phyloP scores from a whole-genome alignment of 1,140 invertebrate species.

The Listronotus bonariensis region DNA sequence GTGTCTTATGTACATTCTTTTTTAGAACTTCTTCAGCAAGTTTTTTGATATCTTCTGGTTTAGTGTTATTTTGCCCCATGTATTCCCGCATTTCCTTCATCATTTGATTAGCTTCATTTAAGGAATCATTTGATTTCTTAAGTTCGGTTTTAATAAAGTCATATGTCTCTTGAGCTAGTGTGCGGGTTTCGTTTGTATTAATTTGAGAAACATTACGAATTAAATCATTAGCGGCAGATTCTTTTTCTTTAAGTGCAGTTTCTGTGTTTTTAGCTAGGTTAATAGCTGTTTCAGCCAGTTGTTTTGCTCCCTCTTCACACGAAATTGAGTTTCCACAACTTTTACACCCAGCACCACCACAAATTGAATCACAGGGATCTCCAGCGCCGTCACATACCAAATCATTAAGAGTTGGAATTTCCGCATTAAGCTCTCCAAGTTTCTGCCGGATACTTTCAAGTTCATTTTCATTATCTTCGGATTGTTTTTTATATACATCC shows the following conservation, averaged over 20 bases:
- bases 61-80: slow-evolving; percentile 74
- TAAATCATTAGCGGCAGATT: slow-evolving; percentile 73
- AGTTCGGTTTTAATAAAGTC: slow-evolving; percentile 44
- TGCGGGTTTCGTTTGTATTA: slow-evolving; percentile 49
- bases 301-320: slow-evolving; percentile 86
- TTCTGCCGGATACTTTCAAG: slow-evolving; percentile 68
- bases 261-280: slow-evolving; percentile 85
- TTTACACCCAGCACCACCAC: slow-evolving; percentile 92
- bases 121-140: slow-evolving; percentile 48
- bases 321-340: slow-evolving; percentile 84
- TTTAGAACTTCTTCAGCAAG: slow-evolving; percentile 77
- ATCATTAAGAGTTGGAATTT: slow-evolving; percentile 85
- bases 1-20: slow-evolving; percentile 58
- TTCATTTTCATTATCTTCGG: slow-evolving; percentile 70
- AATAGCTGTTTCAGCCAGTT: slow-evolving; percentile 83
- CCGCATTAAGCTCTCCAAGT: slow-evolving; percentile 67
- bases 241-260: slow-evolving; percentile 76
- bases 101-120: slow-evolving; percentile 61
- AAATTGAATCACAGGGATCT: slow-evolving; percentile 84
- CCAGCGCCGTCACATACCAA: slow-evolving; percentile 82
- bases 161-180: slow-evolving; percentile 45
- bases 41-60: slow-evolving; percentile 78
- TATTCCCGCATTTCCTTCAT: slow-evolving; percentile 77
- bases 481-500: slow-evolving; percentile 70
- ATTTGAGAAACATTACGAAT: slow-evolving; percentile 62